These are phyloP conservation scores for Thunnus thynnus DNA, from an alignment of 2,113 vertebrate genomes.

Conservation along the genomic window DNA sequence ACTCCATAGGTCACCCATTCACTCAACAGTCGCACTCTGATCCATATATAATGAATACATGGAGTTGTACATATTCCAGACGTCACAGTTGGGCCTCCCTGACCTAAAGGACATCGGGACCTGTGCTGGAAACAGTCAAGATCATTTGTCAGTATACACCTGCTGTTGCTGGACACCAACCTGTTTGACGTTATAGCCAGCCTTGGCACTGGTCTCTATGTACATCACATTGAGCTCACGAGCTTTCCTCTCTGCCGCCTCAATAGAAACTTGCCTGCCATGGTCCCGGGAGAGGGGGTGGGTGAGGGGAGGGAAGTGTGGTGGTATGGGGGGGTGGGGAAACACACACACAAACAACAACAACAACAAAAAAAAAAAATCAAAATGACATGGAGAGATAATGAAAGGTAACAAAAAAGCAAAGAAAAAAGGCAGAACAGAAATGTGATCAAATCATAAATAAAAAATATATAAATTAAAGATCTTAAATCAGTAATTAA, in stretches of 20 bases:
- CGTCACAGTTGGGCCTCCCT: conserved; percentile 37
- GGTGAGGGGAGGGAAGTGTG: conserved; percentile 60
- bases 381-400: conserved; percentile 76
- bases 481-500: conserved; percentile 42
- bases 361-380: conserved; percentile 49
- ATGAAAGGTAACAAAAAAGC: conserved; percentile 50
- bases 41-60: conserved; percentile 35
- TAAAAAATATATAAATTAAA: conserved; percentile 53
- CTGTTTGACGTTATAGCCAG: conserved; percentile 87
- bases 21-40: conserved; percentile 48
- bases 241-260: conserved; percentile 88
- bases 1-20: conserved; percentile 50
- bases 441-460: conserved; percentile 67
- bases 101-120: conserved; percentile 33
- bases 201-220: conserved; percentile 89
- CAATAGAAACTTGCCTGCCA: conserved; percentile 88
- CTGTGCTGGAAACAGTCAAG: conserved; percentile 21
- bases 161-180: conserved; percentile 80
- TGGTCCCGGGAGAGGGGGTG: conserved; percentile 71
- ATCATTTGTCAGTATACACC: conserved; percentile 39
- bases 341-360: conserved; percentile 41
- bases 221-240: conserved; percentile 88
- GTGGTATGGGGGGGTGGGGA: conserved; percentile 52
- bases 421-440: conserved; percentile 46
- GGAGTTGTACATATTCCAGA: conserved; percentile 11